Conservation (phyloP, 2,113 vertebrate species). For the Odobenus rosmarus region DNA sequence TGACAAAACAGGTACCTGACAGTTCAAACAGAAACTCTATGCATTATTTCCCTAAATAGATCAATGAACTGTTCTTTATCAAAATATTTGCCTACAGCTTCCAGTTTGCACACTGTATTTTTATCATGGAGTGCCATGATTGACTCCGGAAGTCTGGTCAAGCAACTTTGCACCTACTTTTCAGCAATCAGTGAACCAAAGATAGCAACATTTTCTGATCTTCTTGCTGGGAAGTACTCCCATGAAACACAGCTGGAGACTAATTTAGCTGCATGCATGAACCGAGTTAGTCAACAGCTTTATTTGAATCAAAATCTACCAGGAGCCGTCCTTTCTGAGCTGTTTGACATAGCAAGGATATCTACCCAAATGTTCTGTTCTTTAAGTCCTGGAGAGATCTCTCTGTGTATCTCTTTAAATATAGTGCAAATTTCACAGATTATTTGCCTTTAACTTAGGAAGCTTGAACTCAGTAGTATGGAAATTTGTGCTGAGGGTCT, state of each 20-base stretch:
- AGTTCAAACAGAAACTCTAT: background rate
- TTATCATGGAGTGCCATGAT: background rate
- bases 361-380: background rate
- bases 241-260: background rate
- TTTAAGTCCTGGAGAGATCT: background rate
- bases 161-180: background rate
- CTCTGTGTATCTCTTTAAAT: background rate
- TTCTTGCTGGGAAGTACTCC: background rate
- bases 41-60: constrained; percentile 9
- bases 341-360: background rate
- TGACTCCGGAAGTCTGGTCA: background rate
- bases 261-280: background rate
- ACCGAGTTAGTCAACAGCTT: background rate
- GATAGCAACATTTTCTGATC: background rate
- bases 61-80: background rate
- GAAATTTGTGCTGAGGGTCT: background rate
- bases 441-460: background rate
- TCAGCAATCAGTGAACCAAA: background rate
- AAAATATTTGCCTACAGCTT: constrained; percentile 25
- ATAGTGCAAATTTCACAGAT: background rate
- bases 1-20: background rate
- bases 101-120: background rate
- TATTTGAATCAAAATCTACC: background rate
- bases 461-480: background rate
- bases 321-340: background rate